phyloP scores from a whole-genome alignment of 2,113 vertebrate genomes.

The Macheiramphus alcinus region DNA sequence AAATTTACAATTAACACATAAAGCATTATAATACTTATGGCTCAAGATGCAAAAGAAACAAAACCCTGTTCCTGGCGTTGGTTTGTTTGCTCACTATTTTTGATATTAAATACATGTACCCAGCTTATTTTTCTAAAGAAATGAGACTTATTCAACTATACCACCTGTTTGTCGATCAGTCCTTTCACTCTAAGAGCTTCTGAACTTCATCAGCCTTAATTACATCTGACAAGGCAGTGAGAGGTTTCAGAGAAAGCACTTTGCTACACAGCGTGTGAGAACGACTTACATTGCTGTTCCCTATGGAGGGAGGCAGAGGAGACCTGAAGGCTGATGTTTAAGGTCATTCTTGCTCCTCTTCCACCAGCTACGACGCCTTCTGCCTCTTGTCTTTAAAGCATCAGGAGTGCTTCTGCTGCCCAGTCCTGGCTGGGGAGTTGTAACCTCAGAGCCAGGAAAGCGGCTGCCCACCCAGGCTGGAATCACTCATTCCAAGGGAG shows the following conservation, averaged over 20 bases:
- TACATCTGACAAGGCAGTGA: neutral
- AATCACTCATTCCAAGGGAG: neutral
- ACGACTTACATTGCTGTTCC: neutral
- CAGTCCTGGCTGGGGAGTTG: neutral
- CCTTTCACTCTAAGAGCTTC: neutral
- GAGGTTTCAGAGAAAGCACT: neutral
- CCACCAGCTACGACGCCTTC: neutral
- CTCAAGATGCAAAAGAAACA: neutral
- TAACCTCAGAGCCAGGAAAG: neutral
- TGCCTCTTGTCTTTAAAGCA: neutral
- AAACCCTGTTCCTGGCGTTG: neutral
- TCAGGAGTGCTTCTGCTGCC: neutral
- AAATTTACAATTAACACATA: neutral
- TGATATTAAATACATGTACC: neutral
- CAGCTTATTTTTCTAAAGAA: neutral
- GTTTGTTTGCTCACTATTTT: neutral
- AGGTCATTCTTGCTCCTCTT: neutral
- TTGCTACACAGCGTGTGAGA: neutral
- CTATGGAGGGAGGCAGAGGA: neutral
- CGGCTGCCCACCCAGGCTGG: neutral
- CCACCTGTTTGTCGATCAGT: neutral
- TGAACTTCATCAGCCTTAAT: neutral
- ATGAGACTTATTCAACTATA: neutral
- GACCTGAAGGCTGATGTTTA: neutral
- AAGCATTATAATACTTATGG: neutral